phyloP scores from a whole-genome alignment of 2,797 vertebrate genomes.

The Myotis vivesi region DNA sequence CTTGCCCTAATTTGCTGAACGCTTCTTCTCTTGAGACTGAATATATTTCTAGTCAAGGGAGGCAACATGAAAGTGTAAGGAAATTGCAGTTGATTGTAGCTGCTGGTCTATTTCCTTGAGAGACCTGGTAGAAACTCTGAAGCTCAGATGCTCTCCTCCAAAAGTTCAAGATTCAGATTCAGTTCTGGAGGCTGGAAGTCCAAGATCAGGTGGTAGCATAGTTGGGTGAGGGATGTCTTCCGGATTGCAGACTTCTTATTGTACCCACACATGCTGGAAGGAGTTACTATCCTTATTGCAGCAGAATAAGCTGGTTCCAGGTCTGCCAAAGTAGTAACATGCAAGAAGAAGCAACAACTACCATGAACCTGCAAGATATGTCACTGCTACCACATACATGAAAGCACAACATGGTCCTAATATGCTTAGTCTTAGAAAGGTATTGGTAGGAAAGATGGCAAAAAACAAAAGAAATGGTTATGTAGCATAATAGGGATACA shows the following conservation, averaged over 20 bases:
- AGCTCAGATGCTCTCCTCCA: neutral
- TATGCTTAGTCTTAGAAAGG: neutral
- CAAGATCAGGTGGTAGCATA: neutral
- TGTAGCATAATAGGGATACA: neutral
- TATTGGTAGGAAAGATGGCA: neutral
- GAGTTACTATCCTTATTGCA: neutral
- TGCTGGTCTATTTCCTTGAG: neutral
- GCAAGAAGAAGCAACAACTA: neutral
- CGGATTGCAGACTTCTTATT: neutral
- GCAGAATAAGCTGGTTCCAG: neutral
- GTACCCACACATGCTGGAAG: neutral
- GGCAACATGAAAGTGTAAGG: conserved; percentile 30
- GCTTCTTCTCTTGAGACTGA: conserved; percentile 56
- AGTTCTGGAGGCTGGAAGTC: neutral
- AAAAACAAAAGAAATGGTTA: neutral
- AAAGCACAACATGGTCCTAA: neutral
- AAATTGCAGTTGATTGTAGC: neutral
- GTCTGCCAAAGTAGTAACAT: neutral
- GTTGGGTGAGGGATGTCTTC: neutral
- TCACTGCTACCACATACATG: neutral
- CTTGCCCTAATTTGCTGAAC: conserved; percentile 75
- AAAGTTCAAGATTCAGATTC: neutral
- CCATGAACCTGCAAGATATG: neutral
- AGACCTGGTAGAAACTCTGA: neutral
- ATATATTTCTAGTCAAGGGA: conserved; percentile 28